phyloP scores from a whole-genome alignment of 2,113 vertebrate genomes.

The Felis chaus region DNA sequence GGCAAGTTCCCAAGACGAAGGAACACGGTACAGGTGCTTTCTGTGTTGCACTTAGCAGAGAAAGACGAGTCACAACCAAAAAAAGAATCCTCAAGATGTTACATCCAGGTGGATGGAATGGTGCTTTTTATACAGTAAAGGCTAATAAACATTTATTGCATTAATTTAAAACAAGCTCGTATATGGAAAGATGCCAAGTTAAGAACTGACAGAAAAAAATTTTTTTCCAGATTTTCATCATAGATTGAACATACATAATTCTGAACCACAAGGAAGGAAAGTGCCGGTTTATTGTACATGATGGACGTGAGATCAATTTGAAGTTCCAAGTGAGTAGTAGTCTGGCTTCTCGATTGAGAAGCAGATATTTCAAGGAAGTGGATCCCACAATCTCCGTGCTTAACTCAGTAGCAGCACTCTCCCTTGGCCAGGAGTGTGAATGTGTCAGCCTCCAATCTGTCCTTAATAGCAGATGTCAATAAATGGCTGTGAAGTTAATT shows the following conservation, averaged over 20 bases:
- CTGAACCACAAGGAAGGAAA: background rate
- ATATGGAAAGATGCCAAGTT: background rate
- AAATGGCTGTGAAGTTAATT: background rate
- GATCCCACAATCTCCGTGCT: background rate
- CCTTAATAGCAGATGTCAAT: background rate
- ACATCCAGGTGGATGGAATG: background rate
- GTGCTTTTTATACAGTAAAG: background rate
- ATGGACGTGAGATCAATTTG: background rate
- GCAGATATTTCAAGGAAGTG: background rate
- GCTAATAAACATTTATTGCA: background rate
- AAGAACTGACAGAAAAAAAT: background rate
- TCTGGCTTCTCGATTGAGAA: background rate
- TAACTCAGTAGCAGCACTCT: background rate
- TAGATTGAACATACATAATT: background rate
- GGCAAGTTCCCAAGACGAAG: background rate
- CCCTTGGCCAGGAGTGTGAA: too few species aligned
- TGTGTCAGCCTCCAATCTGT: background rate
- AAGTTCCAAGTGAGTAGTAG: too few species aligned
- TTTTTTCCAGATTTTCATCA: background rate
- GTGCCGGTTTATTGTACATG: background rate
- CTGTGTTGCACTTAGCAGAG: background rate
- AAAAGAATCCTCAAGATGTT: background rate
- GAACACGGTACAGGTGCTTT: rapidly evolving
- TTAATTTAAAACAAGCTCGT: background rate
- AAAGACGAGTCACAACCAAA: background rate